Evolutionary conservation across 1,140 invertebrate species (phyloP), one percentile per base, ranked within the genome.

Genomic region (Araneus ventricosus): DNA sequence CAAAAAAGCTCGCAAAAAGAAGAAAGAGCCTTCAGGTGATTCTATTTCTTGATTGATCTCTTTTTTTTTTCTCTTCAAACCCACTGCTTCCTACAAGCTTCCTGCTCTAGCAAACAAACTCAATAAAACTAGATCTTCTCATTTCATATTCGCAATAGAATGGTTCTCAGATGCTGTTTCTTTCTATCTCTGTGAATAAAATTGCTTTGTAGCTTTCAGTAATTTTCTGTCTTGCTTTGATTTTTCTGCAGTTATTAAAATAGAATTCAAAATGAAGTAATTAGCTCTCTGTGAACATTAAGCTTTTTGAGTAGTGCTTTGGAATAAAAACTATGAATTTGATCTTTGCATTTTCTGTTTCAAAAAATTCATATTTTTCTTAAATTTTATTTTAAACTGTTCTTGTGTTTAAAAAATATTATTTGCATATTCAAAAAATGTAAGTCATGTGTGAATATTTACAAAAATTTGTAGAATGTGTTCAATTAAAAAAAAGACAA

Each of bases 1-100:
- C 34, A 94, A 94, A 94, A 94, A 94, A 90, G 90, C 82, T 27
- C 84, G 90, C 70, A 94, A 94, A 94, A 94, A 94, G 93, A 94
- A 94, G 93, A 94, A 93, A 90, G 93, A 88, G 57, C 34, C 63
- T 34, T 63, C 93, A 89, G 94, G 90, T 94, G 93, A 93, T 93
- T 45, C 52, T 84, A 67, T 93, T 88, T 67, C 59, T 30, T 91
- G 59, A 59, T 82, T 17, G 20, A 20, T 75, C 59, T 82, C 61
- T 82, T 41, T 79, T 41, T 52, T 82, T 41, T 79, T 41, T 52
- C 14, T 45, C 41, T 82, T 45, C 39, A 27, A 45, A 45, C 7
- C 27, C 10, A 45, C 80, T 82, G 39, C 80, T 82, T 75, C 20
- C 30, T 20, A 75, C 30, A 37, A 75, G 70, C 70, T 75, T 67